Percentiles rank a stretch among this genome's conserved stretches.
These are phyloP conservation scores for Frankliniella intonsa DNA, from an alignment of 2,888 invertebrate species.

Conservation along the genomic window DNA sequence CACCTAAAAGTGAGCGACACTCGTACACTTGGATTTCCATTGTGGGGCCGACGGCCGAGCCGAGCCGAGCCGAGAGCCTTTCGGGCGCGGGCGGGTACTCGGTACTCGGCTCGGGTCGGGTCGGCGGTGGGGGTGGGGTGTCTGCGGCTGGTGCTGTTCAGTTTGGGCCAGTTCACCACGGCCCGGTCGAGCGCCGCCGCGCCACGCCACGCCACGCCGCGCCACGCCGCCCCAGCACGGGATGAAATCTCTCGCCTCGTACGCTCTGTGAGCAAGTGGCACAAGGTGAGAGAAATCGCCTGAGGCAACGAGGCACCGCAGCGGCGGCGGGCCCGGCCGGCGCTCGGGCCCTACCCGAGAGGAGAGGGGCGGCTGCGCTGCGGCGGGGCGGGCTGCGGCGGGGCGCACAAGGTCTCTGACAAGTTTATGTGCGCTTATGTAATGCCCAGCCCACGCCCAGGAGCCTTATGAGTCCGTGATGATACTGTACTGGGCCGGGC, in stretches of 20 bases:
- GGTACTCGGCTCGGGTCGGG: too few species aligned
- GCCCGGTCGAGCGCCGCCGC: background rate
- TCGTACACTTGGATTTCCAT: too few species aligned
- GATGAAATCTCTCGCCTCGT: conserved; percentile 13
- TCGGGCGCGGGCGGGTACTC: too few species aligned
- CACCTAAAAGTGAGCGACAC: too few species aligned
- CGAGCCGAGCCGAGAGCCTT: too few species aligned
- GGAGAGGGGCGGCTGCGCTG: background rate
- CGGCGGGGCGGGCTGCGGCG: background rate
- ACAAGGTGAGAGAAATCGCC: conserved; percentile 26
- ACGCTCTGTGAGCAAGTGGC: conserved; percentile 25
- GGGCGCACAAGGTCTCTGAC: conserved; percentile 15
- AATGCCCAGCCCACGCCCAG: background rate
- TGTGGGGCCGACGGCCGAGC: background rate
- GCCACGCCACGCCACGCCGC: background rate
- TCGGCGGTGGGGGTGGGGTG: too few species aligned
- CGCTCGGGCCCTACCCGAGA: background rate
- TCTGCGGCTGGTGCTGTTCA: too few species aligned
- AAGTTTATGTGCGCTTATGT: conserved; percentile 23
- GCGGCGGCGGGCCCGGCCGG: background rate
- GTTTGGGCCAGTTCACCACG: background rate
- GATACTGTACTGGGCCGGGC: background rate
- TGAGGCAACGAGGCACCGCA: conserved; percentile 1
- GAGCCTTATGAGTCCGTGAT: conserved; percentile 2
- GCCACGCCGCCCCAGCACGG: background rate